Evolutionary conservation across 2,888 invertebrate species (phyloP).

Genomic region (Tolmerus cingulatus): DNA sequence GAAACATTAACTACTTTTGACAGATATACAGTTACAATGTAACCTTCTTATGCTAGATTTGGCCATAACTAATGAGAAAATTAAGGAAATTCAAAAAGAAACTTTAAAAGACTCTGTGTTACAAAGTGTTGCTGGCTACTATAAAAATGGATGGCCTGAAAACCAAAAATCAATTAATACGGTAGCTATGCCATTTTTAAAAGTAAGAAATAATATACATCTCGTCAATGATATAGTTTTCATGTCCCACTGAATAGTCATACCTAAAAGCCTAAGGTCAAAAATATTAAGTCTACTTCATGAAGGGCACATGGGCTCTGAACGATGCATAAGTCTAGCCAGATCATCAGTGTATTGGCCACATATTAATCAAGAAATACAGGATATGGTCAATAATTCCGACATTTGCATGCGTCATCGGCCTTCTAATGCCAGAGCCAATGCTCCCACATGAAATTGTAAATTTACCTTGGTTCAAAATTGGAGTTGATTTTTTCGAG

Average conservation of each 20-base stretch:
- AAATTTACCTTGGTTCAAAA: slow-evolving; percentile 42
- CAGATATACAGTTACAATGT: no score
- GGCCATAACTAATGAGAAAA: neutral
- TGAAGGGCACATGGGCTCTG: slow-evolving; percentile 45
- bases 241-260: neutral
- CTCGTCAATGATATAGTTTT: neutral
- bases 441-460: slow-evolving; percentile 32
- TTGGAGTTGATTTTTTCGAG: slow-evolving; percentile 40
- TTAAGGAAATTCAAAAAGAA: neutral
- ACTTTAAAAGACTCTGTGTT: neutral
- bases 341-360: slow-evolving; percentile 45
- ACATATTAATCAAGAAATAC: slow-evolving; percentile 46
- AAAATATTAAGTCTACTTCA: slow-evolving; percentile 14
- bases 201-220: no score
- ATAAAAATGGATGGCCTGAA: no score
- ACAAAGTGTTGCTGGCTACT: no score
- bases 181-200: no score
- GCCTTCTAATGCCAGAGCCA: slow-evolving; percentile 36
- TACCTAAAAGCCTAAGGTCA: neutral
- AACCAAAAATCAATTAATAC: no score
- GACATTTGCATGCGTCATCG: slow-evolving; percentile 48
- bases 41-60: no score
- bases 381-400: slow-evolving; percentile 45
- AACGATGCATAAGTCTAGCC: slow-evolving; percentile 43
- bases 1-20: no score